Evolutionary conservation across 2,797 vertebrate genomes (phyloP).

Genomic region (Eulemur mongoz): DNA sequence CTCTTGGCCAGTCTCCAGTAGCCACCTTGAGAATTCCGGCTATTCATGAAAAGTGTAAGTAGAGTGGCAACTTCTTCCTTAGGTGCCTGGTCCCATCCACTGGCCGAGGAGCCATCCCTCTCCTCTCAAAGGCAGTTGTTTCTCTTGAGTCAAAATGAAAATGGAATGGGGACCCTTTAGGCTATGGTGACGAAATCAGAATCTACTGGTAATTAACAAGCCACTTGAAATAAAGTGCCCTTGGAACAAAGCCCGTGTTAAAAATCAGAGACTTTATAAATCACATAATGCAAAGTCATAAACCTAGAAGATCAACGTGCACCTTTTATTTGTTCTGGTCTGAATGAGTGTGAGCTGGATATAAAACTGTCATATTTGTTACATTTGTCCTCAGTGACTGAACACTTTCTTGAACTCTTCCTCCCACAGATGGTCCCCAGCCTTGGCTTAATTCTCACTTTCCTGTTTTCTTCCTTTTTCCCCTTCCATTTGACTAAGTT

Average conservation of each 20-base stretch:
- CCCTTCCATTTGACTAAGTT: background rate
- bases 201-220: background rate
- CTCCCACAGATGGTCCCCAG: background rate
- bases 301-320: background rate
- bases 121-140: background rate
- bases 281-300: background rate
- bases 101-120: background rate
- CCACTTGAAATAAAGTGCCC: background rate
- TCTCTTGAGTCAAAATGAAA: background rate
- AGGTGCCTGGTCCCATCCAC: background rate
- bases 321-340: background rate
- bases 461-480: background rate
- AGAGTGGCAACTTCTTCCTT: background rate
- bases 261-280: background rate
- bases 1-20: conserved; percentile 81
- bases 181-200: background rate
- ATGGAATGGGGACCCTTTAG: background rate
- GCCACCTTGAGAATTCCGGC: conserved; percentile 84
- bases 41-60: conserved; percentile 77
- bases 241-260: background rate
- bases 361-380: background rate
- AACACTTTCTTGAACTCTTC: background rate
- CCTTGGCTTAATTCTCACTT: background rate
- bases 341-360: background rate
- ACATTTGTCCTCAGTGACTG: background rate